Percentiles rank a stretch among this genome's conserved stretches.
phyloP scores from a whole-genome alignment of 2,797 vertebrate species.

The Onychomys torridus region DNA sequence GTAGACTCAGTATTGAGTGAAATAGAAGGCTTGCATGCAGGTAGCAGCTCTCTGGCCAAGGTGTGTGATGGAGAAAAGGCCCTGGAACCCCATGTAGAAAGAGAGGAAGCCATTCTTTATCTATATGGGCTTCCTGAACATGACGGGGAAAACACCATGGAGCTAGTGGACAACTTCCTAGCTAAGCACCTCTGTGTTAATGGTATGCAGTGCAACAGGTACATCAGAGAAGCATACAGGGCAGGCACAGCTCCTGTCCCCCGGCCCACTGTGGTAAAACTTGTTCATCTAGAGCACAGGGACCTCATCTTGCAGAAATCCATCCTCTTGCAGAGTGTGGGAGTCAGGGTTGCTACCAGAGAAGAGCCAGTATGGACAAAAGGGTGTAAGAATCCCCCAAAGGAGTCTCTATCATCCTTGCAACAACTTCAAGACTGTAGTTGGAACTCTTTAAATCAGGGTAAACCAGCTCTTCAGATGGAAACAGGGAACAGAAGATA shows the following conservation, averaged over 20 bases:
- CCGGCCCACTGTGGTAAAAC: slow-evolving; percentile 88
- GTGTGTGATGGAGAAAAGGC: neutral
- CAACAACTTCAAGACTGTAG: slow-evolving; percentile 80
- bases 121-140: slow-evolving; percentile 89
- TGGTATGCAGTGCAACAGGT: slow-evolving; percentile 87
- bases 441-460: slow-evolving; percentile 64
- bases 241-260: slow-evolving; percentile 79
- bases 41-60: slow-evolving; percentile 79
- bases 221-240: slow-evolving; percentile 89
- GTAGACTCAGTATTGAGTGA: slow-evolving; percentile 90
- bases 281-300: slow-evolving; percentile 86
- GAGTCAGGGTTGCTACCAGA: slow-evolving; percentile 84
- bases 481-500: slow-evolving; percentile 59
- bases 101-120: slow-evolving; percentile 87
- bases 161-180: slow-evolving; percentile 88
- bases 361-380: slow-evolving; percentile 81
- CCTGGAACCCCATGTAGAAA: slow-evolving; percentile 69
- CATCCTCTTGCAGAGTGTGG: slow-evolving; percentile 86
- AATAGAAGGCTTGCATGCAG: slow-evolving; percentile 88
- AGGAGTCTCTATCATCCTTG: slow-evolving; percentile 69
- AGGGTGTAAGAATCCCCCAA: slow-evolving; percentile 61
- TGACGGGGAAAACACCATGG: slow-evolving; percentile 88
- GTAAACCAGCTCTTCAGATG: slow-evolving; percentile 71
- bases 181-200: slow-evolving; percentile 88
- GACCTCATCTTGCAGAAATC: slow-evolving; percentile 89